Conservation (phyloP, 2,797 vertebrate species). For the Cercopithecus diana region DNA sequence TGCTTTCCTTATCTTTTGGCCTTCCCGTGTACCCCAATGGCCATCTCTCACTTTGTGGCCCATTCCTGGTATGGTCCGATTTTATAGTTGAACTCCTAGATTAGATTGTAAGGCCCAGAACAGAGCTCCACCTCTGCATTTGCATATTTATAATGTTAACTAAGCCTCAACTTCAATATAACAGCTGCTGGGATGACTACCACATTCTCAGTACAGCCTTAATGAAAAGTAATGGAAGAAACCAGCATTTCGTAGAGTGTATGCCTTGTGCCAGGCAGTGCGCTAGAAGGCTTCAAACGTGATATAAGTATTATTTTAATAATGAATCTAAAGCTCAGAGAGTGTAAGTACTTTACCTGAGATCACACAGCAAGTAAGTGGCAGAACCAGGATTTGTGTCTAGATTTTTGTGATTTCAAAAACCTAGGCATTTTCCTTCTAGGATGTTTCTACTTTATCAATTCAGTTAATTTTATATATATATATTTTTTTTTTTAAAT, state of each 20-base stretch:
- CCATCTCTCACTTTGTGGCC: neutral
- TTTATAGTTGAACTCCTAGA: neutral
- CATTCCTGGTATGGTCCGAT: neutral
- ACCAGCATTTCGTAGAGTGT: fast-evolving
- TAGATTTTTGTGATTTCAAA: neutral
- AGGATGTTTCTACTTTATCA: neutral
- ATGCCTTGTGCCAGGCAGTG: neutral
- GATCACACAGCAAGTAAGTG: neutral
- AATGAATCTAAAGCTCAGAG: neutral
- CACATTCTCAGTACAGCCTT: neutral
- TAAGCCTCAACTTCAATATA: neutral
- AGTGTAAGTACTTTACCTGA: neutral
- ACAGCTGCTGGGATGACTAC: neutral
- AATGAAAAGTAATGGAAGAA: neutral
- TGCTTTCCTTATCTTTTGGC: neutral
- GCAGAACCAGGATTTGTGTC: neutral
- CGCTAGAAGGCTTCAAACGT: neutral
- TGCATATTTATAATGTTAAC: neutral
- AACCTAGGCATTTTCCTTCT: neutral
- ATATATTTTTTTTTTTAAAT: neutral
- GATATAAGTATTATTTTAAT: neutral
- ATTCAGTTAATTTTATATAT: neutral
- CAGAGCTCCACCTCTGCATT: neutral
- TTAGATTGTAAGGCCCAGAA: neutral
- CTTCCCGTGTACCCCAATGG: neutral